Evolutionary conservation across 2,113 vertebrate genomes (phyloP).

Genomic region (Puffinus mauretanicus): DNA sequence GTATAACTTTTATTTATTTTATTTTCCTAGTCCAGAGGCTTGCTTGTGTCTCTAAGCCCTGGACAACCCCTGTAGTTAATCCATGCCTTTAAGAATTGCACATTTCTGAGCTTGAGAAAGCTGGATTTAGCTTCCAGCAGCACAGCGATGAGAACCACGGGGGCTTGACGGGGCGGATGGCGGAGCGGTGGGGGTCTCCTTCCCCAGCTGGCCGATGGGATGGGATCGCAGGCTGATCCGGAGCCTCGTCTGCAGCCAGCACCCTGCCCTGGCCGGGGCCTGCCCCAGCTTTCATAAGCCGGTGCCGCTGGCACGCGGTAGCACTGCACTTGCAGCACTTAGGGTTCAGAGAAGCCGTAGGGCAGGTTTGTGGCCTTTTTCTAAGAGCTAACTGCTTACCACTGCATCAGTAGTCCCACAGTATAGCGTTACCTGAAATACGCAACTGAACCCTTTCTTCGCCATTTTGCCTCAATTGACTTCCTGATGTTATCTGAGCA

Average conservation of each 20-base stretch:
- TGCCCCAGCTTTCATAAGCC: background rate
- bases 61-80: background rate
- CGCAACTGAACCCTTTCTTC: background rate
- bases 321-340: background rate
- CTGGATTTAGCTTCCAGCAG: background rate
- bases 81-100: background rate
- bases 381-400: background rate
- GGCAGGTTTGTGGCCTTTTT: background rate
- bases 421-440: background rate
- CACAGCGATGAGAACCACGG: accelerated
- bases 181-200: background rate
- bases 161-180: accelerated
- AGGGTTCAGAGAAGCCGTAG: background rate
- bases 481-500: background rate
- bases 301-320: accelerated
- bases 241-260: background rate
- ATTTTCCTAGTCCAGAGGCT: background rate
- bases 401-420: background rate
- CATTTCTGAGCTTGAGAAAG: background rate
- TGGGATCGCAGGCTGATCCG: accelerated
- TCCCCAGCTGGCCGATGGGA: accelerated
- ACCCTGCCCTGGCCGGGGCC: background rate
- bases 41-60: background rate
- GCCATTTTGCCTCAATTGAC: background rate
- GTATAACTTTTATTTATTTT: background rate